A percentile compares a stretch with the other conserved stretches of the same genome.
Evolutionary conservation across 2,888 invertebrate genomes (phyloP).

Genomic region (Tholera decimalis): DNA sequence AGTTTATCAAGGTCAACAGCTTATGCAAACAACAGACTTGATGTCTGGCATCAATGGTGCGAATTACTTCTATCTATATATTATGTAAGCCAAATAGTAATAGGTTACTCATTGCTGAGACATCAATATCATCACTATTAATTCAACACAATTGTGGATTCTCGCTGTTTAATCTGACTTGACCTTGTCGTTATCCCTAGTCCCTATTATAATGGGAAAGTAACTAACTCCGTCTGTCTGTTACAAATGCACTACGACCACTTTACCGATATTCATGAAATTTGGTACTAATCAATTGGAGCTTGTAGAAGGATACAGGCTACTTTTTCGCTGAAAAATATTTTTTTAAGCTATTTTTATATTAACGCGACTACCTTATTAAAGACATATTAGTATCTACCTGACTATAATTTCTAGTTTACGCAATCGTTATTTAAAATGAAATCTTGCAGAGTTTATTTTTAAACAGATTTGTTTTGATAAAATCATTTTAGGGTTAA

Average conservation of each 20-base stretch:
- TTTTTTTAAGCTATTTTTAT: too few relatives aligned
- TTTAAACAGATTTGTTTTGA: slow-evolving; percentile 35
- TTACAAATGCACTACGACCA: too few relatives aligned
- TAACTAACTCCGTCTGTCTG: too few relatives aligned
- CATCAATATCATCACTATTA: background rate
- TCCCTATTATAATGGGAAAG: too few relatives aligned
- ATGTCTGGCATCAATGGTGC: slow-evolving; percentile 27
- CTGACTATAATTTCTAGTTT: slow-evolving; percentile 11
- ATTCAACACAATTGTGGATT: background rate
- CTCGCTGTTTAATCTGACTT: background rate
- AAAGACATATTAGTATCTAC: background rate
- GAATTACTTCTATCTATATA: slow-evolving; percentile 25
- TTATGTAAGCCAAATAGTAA: background rate
- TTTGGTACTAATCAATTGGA: too few relatives aligned
- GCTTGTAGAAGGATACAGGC: too few relatives aligned
- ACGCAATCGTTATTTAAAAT: slow-evolving; percentile 43
- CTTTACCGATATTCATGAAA: too few relatives aligned
- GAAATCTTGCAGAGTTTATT: slow-evolving; percentile 1
- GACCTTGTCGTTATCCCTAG: too few relatives aligned
- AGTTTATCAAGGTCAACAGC: slow-evolving; percentile 38
- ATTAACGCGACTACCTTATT: slow-evolving; percentile 5
- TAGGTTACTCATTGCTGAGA: background rate
- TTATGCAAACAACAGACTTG: slow-evolving; percentile 22
- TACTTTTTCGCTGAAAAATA: too few relatives aligned
- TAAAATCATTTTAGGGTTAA: slow-evolving; percentile 50